These are phyloP conservation scores for Leucophenga varia DNA, from an alignment of 1,140 invertebrate species.

Conservation along the genomic window DNA sequence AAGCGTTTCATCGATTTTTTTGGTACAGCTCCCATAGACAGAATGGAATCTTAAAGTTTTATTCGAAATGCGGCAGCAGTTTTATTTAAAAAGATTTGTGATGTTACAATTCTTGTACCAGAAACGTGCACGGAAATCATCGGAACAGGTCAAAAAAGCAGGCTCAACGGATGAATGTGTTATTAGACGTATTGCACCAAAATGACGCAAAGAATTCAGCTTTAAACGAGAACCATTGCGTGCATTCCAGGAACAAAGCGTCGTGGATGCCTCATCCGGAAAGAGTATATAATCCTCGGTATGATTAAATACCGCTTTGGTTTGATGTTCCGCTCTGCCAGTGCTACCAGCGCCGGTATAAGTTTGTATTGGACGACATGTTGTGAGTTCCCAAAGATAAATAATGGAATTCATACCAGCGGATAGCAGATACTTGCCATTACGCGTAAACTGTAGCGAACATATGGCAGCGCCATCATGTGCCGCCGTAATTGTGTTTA, in stretches of 20 bases:
- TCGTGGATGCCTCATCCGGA: conserved; percentile 97
- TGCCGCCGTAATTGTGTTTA: conserved; percentile 90
- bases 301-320: conserved; percentile 96
- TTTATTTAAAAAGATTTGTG: too few relatives aligned
- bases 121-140: conserved; percentile 95
- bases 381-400: conserved; percentile 97
- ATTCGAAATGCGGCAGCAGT: too few relatives aligned
- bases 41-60: too few relatives aligned
- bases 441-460: conserved; percentile 91
- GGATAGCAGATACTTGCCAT: conserved; percentile 97
- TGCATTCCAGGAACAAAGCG: conserved; percentile 98
- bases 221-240: conserved; percentile 91
- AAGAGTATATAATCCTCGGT: conserved; percentile 98
- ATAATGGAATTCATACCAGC: conserved; percentile 95
- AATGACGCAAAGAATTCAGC: conserved; percentile 91
- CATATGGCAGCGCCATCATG: conserved; percentile 95
- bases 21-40: too few relatives aligned
- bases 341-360: conserved; percentile 92
- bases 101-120: too few relatives aligned
- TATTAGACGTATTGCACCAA: conserved; percentile 85
- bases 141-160: conserved; percentile 96
- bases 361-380: conserved; percentile 92
- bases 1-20: too few relatives aligned
- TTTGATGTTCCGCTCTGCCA: conserved; percentile 90
- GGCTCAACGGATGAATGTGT: conserved; percentile 92